A percentile compares a stretch with the other conserved stretches of the same genome.
Conservation (phyloP, 2,113 vertebrate genomes). For the Pseudorasbora parva region DNA sequence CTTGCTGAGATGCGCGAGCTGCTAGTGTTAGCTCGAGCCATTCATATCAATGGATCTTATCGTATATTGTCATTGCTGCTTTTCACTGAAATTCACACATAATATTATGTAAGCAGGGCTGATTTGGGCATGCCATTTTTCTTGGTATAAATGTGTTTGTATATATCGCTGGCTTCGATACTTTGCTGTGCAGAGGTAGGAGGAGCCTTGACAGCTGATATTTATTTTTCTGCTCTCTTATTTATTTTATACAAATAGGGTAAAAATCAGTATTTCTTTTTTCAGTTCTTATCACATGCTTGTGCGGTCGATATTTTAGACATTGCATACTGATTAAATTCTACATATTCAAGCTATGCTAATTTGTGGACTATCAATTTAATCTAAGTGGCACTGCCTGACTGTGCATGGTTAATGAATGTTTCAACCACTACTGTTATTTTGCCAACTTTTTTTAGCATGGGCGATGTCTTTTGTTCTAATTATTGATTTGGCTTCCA, state of each 20-base stretch:
- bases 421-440: neutral
- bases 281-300: neutral
- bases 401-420: neutral
- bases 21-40: constrained; percentile 45
- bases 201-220: constrained; percentile 26
- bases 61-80: neutral
- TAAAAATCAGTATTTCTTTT: constrained; percentile 6
- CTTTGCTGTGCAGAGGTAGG: constrained; percentile 15
- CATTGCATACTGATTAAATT: neutral
- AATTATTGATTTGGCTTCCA: neutral
- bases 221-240: constrained; percentile 8
- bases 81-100: neutral
- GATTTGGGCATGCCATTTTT: neutral
- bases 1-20: constrained; percentile 33
- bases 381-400: neutral
- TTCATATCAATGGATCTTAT: constrained; percentile 4
- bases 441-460: neutral
- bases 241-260: no score
- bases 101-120: neutral
- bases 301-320: neutral
- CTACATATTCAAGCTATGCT: neutral
- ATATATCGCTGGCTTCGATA: neutral
- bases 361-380: neutral
- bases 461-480: neutral
- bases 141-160: neutral